Conservation (phyloP, 2,888 invertebrate genomes). For the Tetropium fuscum region DNA sequence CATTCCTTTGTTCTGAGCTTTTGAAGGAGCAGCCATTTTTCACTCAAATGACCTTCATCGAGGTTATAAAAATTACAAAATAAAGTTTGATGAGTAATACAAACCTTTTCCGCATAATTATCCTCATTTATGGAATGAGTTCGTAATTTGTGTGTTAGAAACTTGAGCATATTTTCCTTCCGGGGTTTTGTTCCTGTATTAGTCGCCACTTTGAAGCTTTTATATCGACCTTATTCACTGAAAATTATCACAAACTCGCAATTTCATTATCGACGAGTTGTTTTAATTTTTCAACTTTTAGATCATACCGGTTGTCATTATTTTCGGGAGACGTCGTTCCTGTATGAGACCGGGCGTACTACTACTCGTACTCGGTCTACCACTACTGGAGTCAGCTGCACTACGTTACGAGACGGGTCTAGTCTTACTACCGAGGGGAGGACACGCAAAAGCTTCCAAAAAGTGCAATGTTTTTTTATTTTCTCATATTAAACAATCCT, state of each 20-base stretch:
- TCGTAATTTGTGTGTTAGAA: slow-evolving; percentile 86
- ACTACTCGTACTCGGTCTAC: slow-evolving; percentile 63
- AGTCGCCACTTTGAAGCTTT: slow-evolving; percentile 61
- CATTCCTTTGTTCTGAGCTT: slow-evolving; percentile 73
- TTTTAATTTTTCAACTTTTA: slow-evolving; percentile 32
- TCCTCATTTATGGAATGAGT: slow-evolving; percentile 89
- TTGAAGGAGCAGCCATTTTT: slow-evolving; percentile 73
- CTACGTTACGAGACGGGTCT: slow-evolving; percentile 65
- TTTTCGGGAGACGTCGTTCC: slow-evolving; percentile 39
- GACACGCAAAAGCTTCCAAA: slow-evolving; percentile 28
- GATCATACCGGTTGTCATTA: slow-evolving; percentile 51
- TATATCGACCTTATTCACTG: slow-evolving; percentile 28
- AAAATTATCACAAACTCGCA: slow-evolving; percentile 38
- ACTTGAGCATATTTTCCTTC: slow-evolving; percentile 84
- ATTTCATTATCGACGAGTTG: slow-evolving; percentile 44
- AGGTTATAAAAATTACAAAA: slow-evolving; percentile 58
- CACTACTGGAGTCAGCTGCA: slow-evolving; percentile 65
- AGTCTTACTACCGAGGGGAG: slow-evolving; percentile 63
- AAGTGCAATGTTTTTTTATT: background rate
- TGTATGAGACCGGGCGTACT: slow-evolving; percentile 61
- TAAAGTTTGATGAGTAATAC: slow-evolving; percentile 58
- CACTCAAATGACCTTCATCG: slow-evolving; percentile 68
- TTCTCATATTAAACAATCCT: slow-evolving; percentile 2
- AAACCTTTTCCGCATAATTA: slow-evolving; percentile 80
- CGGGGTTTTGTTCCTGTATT: slow-evolving; percentile 63